Evolutionary conservation across 2,113 vertebrate genomes (phyloP).

Genomic region (Leucopsar rothschildi): DNA sequence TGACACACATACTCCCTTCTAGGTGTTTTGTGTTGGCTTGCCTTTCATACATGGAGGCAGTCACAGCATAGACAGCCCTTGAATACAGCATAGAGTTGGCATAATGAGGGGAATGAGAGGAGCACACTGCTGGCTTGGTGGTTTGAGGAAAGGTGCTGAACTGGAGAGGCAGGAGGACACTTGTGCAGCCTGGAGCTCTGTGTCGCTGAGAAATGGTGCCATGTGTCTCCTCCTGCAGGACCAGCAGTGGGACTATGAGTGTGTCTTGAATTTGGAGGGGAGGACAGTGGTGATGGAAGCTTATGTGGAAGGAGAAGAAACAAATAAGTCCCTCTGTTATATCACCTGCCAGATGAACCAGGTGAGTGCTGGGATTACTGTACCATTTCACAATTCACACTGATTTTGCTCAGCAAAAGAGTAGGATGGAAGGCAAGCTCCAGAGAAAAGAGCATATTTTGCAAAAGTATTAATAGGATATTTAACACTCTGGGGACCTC

Average conservation of each 20-base stretch:
- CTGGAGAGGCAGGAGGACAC: background rate
- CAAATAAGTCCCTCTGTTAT: conserved; percentile 78
- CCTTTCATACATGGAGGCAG: background rate
- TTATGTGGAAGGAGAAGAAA: conserved; percentile 79
- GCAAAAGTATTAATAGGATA: background rate
- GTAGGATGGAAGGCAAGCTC: background rate
- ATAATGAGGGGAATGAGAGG: background rate
- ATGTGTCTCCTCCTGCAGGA: conserved; percentile 73
- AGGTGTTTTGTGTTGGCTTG: background rate
- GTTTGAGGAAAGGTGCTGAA: background rate
- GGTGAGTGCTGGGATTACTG: conserved; percentile 62
- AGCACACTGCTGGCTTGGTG: background rate
- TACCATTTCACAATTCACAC: background rate
- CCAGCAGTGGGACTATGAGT: conserved; percentile 83
- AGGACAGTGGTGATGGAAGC: conserved; percentile 87
- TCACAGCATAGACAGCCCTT: background rate
- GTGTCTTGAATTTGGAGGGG: conserved; percentile 89
- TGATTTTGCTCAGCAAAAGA: background rate
- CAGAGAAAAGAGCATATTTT: background rate
- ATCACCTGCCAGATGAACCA: conserved; percentile 88
- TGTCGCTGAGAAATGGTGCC: background rate
- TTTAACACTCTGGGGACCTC: background rate
- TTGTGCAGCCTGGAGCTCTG: fast-evolving
- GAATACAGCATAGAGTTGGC: background rate
- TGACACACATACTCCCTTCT: fast-evolving